Evolutionary conservation across 2,888 invertebrate species (phyloP).

Genomic region (Cephus sareptanus): DNA sequence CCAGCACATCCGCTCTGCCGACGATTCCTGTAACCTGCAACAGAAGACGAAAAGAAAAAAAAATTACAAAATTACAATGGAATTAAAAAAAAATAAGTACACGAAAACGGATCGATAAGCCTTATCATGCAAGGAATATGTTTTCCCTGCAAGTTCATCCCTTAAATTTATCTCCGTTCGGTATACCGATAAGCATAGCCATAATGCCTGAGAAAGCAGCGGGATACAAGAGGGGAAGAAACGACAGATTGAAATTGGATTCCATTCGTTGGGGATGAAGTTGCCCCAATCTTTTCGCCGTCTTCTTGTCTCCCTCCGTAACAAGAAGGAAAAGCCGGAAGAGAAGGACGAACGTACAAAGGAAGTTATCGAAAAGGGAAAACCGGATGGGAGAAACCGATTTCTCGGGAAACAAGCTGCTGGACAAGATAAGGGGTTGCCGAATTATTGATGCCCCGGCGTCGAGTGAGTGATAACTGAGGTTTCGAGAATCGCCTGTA

Average conservation of each 20-base stretch:
- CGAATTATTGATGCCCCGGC: conserved; percentile 37
- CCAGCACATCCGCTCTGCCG: conserved; percentile 87
- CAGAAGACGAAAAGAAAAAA: conserved; percentile 24
- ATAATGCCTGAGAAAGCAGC: conserved; percentile 15
- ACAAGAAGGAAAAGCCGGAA: no score
- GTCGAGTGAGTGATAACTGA: conserved; percentile 38
- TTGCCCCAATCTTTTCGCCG: no score
- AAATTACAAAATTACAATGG: conserved; percentile 23
- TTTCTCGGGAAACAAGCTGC: conserved; percentile 34
- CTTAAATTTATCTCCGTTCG: no score
- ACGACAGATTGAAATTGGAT: conserved; percentile 44
- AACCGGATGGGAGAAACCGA: conserved; percentile 7
- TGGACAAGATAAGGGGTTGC: conserved; percentile 25
- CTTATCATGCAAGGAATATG: no score
- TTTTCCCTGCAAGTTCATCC: no score
- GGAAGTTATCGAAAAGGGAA: no score
- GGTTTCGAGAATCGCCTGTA: conserved; percentile 20
- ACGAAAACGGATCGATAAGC: no score
- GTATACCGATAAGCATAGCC: no score
- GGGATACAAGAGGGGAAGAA: conserved; percentile 24
- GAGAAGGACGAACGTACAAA: no score
- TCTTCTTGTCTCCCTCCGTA: no score
- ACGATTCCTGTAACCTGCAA: conserved; percentile 88
- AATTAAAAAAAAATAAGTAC: conserved; percentile 7
- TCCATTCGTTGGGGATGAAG: conserved; percentile 17